These are phyloP conservation scores for Dinomys branickii DNA, from an alignment of 2,113 vertebrate genomes.

Conservation along the genomic window DNA sequence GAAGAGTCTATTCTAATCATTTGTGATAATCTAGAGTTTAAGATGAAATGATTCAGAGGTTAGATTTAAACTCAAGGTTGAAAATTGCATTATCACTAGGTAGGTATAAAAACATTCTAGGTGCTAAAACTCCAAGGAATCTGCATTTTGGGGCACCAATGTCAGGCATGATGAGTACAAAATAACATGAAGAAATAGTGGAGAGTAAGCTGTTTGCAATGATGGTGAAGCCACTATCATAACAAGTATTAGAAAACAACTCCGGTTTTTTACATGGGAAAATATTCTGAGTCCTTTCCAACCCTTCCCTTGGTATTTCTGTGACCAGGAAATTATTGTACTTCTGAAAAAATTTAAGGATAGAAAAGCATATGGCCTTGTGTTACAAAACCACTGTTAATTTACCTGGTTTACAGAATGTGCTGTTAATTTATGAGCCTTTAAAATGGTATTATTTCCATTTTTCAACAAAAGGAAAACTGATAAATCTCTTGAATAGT, in stretches of 20 bases:
- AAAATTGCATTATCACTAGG: not conserved
- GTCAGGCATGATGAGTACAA: not conserved
- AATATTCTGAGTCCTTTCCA: not conserved
- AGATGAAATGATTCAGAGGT: not conserved
- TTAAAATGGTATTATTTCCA: not conserved
- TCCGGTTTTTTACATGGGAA: not conserved
- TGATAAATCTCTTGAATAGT: not conserved
- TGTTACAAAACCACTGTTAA: not conserved
- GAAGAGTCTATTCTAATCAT: not conserved
- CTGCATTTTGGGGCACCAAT: not conserved
- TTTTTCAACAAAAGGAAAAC: not conserved
- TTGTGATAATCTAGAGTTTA: not conserved
- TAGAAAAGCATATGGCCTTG: not conserved
- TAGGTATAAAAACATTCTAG: not conserved
- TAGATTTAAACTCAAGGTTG: not conserved
- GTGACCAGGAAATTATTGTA: not conserved
- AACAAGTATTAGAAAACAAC: not conserved
- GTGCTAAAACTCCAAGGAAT: not conserved
- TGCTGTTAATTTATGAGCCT: not conserved
- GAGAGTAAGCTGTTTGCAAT: not conserved
- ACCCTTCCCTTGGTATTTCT: not conserved
- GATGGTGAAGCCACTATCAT: not conserved
- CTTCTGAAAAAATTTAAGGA: not conserved
- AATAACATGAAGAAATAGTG: not conserved
- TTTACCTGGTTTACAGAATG: not conserved